These are phyloP conservation scores for Bombus superbus DNA, from an alignment of 1,140 invertebrate genomes.

Conservation along the genomic window DNA sequence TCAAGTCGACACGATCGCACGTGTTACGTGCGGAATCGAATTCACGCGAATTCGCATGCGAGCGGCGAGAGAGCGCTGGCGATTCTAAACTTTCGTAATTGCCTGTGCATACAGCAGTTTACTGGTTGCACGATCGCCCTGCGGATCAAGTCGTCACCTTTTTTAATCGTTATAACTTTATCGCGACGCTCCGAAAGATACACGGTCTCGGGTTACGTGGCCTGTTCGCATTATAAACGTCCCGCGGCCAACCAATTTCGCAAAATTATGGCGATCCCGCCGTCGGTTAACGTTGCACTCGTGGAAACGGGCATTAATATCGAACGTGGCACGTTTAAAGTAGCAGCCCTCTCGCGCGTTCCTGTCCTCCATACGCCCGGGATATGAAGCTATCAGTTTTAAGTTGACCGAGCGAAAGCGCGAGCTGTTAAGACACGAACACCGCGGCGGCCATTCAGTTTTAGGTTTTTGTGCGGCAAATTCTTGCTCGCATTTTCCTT, in stretches of 20 bases:
- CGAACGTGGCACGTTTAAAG: conserved; percentile 57
- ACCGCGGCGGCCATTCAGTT: conserved; percentile 19
- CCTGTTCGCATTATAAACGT: conserved; percentile 60
- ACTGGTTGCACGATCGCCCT: not conserved
- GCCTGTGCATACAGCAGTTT: not conserved
- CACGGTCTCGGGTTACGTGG: conserved; percentile 47
- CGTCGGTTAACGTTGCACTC: conserved; percentile 39
- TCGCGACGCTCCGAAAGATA: conserved; percentile 38
- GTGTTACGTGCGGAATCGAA: not conserved
- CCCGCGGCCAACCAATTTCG: conserved; percentile 56
- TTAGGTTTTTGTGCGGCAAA: conserved; percentile 6
- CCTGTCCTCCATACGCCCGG: not conserved
- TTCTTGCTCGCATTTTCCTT: not conserved
- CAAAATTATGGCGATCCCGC: conserved; percentile 62
- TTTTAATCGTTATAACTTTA: conserved; percentile 53
- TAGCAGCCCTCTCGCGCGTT: not conserved
- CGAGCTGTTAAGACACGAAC: conserved; percentile 41
- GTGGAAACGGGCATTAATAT: conserved; percentile 63
- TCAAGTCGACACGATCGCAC: not conserved
- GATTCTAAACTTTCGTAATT: conserved; percentile 38
- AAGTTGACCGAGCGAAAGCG: conserved; percentile 48
- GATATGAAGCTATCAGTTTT: conserved; percentile 65
- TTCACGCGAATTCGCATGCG: conserved; percentile 30
- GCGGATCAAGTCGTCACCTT: conserved; percentile 57
- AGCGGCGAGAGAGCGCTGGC: not conserved